Percentiles rank a stretch among this genome's conserved stretches.
These are phyloP conservation scores for Desmophyllum pertusum DNA, from an alignment of 92 coral and sea anemone species.

Conservation along the genomic window DNA sequence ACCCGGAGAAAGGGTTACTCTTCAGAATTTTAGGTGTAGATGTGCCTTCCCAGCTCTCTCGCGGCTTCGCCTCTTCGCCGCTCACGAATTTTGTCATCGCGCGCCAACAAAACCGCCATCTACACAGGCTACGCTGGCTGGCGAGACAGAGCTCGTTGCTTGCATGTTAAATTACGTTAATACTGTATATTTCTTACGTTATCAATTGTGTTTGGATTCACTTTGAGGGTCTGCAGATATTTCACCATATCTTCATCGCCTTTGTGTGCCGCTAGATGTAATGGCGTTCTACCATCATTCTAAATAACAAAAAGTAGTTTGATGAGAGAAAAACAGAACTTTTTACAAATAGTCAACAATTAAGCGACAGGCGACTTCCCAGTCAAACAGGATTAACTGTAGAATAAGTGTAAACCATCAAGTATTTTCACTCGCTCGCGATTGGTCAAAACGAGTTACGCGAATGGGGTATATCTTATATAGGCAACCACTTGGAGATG, in stretches of 20 bases:
- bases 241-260: conserved; percentile 85
- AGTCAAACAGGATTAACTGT: not conserved
- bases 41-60: too few relatives aligned
- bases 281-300: conserved; percentile 71
- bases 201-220: conserved; percentile 69
- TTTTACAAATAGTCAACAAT: not conserved
- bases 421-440: not conserved
- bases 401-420: not conserved
- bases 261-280: conserved; percentile 73
- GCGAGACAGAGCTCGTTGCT: too few relatives aligned
- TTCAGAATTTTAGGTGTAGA: too few relatives aligned
- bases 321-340: not conserved
- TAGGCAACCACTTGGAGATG: too few relatives aligned
- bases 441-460: not conserved
- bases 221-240: conserved; percentile 65
- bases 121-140: too few relatives aligned
- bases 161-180: too few relatives aligned
- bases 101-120: too few relatives aligned
- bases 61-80: too few relatives aligned
- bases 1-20: too few relatives aligned
- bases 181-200: conserved; percentile 59
- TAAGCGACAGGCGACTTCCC: not conserved
- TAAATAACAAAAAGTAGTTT: conserved; percentile 1
- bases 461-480: too few relatives aligned
- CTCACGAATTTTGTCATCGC: too few relatives aligned